Base-by-base conservation (phyloP, 2,888 invertebrate species). In the Sialis lutaria region DNA sequence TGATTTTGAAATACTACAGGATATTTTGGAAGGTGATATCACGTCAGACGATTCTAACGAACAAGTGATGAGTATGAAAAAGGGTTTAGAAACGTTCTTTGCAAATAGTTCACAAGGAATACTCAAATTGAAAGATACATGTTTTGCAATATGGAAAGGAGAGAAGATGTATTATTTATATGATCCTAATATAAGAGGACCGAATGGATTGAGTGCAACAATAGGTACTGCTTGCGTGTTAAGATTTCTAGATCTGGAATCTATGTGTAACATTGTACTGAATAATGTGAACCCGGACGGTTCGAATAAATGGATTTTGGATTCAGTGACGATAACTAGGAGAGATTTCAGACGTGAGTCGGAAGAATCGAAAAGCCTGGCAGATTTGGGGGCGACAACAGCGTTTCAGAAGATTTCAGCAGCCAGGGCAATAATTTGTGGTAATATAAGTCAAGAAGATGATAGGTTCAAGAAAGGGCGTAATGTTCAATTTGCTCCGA, bases 401-500 rank as follows among this genome's bases (percentile, higher is more conserved):
- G 22, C 22, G 22, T 22, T 22, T 4, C 22, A 22, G 22, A 22
- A 22, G 4, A 22, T 22, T 22, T 22, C 22, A 2, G 22, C 22
- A 4, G 22, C 22, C 22, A 22, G 22, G 4, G 22, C 22, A 22
- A 22, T 22, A 22, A 22, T 22, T 22, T 22, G 22, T 22, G 74
- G 74, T 0, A 62, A 64, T 0, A 56, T 69, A 6, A 71, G 68
- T 0, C 63, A 65, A 1, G 70, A 77, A 48, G 60, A 65, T 48
- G 51, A 50, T 42, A 69, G 69, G 50, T 79, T 77, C 58, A 68
- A 64, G 0, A 64, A 70, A 37, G 69, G 68, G 30, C 57, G 67
- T 0, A 57, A 70, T 1, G 61, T 68, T 1, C 73, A 77, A 48
- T 73, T 74, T 1, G 64, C 77, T 0, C 69, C 72, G 5, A 70